phyloP scores from a whole-genome alignment of 1,140 invertebrate genomes.

The Polyergus mexicanus region DNA sequence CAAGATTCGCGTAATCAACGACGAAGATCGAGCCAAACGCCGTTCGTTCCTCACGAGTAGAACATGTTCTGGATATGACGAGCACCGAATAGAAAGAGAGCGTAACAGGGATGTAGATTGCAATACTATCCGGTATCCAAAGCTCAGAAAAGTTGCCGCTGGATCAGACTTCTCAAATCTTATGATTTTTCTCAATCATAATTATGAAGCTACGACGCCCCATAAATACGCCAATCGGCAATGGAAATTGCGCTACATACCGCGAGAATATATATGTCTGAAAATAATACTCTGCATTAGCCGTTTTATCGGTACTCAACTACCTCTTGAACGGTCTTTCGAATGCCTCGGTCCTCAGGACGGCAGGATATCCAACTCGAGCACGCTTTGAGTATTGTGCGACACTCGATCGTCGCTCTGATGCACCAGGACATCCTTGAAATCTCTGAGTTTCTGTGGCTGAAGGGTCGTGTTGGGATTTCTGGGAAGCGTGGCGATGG shows the following conservation, averaged over 20 bases:
- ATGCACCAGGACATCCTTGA: conserved; percentile 78
- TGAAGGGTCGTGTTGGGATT: conserved; percentile 69
- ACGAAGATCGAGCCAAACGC: neutral
- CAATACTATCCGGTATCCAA: neutral
- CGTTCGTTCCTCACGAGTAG: neutral
- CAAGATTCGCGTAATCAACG: conserved; percentile 26
- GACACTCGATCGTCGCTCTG: conserved; percentile 78
- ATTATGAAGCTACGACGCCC: neutral
- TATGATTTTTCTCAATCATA: neutral
- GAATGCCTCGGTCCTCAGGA: conserved; percentile 79
- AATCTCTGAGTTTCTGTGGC: conserved; percentile 75
- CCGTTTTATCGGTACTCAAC: neutral
- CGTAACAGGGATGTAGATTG: conserved; percentile 13
- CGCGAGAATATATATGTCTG: neutral
- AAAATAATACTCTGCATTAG: conserved; percentile 16
- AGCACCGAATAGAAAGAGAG: conserved; percentile 24
- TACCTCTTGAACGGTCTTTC: conserved; percentile 7
- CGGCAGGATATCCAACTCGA: conserved; percentile 84
- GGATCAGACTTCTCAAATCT: neutral
- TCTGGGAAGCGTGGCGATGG: conserved; percentile 83
- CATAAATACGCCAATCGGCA: neutral
- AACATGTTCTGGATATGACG: conserved; percentile 20
- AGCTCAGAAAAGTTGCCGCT: neutral
- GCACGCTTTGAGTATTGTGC: conserved; percentile 78
- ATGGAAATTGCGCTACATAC: neutral